These are phyloP conservation scores for Mimachlamys varia DNA, from an alignment of 2,888 invertebrate species.

Conservation along the genomic window DNA sequence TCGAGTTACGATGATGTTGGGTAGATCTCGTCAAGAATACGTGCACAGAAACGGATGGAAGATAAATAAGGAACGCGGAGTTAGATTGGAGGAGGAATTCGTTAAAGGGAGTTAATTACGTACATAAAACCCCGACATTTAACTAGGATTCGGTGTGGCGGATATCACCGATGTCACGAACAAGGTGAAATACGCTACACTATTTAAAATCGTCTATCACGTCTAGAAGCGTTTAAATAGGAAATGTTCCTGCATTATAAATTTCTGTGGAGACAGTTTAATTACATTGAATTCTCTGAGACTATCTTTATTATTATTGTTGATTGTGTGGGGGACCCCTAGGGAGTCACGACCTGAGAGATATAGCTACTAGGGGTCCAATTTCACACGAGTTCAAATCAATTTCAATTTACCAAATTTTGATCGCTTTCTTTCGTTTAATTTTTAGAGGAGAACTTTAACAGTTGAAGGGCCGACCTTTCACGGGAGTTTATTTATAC, in stretches of 20 bases:
- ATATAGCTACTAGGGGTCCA: conserved; percentile 27
- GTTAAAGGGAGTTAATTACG: conserved; percentile 28
- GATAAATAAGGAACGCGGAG: background rate
- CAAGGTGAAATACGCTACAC: conserved; percentile 3
- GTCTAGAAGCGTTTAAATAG: conserved; percentile 17
- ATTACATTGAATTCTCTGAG: background rate
- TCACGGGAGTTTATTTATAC: conserved; percentile 5
- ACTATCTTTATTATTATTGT: conserved; percentile 23
- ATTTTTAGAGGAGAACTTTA: conserved; percentile 31
- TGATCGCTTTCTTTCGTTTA: conserved; percentile 36
- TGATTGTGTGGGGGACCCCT: background rate
- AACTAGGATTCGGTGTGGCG: background rate
- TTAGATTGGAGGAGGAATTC: background rate
- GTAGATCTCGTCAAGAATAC: background rate
- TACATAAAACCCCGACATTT: background rate
- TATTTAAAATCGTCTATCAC: background rate
- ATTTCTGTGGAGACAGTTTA: conserved; percentile 25
- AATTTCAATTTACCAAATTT: conserved; percentile 33
- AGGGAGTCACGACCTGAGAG: background rate
- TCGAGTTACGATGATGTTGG: no score
- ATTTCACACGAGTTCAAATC: conserved; percentile 36
- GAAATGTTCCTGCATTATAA: conserved; percentile 3
- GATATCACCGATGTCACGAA: background rate
- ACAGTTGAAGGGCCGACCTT: background rate
- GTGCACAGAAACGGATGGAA: background rate